A percentile compares a stretch with the other conserved stretches of the same genome.
Conservation (phyloP, 2,113 vertebrate species). For the Sylvietta virens region DNA sequence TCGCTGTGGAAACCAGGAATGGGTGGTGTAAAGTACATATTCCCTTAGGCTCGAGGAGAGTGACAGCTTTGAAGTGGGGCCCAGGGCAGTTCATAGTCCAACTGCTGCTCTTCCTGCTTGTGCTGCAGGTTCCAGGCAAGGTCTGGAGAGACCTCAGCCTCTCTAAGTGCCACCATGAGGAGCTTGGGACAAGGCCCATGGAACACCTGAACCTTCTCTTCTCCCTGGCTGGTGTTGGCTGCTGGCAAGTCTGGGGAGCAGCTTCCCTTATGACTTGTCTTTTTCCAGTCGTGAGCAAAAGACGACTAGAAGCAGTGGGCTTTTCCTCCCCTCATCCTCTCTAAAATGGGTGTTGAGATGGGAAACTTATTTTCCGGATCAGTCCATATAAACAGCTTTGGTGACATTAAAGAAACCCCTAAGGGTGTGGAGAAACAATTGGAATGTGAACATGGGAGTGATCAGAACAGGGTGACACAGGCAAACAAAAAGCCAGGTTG, state of each 20-base stretch:
- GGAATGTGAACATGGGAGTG: not conserved
- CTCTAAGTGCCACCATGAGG: not conserved
- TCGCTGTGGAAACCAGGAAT: not conserved
- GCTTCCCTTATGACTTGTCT: not conserved
- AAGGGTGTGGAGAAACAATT: not conserved
- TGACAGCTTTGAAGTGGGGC: not conserved
- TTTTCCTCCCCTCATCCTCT: not conserved
- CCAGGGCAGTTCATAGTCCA: not conserved
- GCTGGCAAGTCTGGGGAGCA: not conserved
- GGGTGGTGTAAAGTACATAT: not conserved
- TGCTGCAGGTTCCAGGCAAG: not conserved
- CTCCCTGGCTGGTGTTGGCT: not conserved
- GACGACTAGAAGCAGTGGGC: not conserved
- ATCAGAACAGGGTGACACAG: not conserved
- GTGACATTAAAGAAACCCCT: not conserved
- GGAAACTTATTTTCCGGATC: not conserved
- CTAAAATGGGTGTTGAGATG: not conserved
- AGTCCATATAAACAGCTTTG: not conserved
- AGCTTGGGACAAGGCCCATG: not conserved
- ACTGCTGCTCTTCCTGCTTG: not conserved
- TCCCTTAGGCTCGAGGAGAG: fast-evolving
- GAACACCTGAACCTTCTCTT: not conserved
- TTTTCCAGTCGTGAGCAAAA: not conserved
- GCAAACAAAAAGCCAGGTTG: not conserved
- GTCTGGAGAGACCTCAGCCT: fast-evolving